Base-by-base conservation (phyloP, 2,113 vertebrate genomes). In the Muscicapa adusta region DNA sequence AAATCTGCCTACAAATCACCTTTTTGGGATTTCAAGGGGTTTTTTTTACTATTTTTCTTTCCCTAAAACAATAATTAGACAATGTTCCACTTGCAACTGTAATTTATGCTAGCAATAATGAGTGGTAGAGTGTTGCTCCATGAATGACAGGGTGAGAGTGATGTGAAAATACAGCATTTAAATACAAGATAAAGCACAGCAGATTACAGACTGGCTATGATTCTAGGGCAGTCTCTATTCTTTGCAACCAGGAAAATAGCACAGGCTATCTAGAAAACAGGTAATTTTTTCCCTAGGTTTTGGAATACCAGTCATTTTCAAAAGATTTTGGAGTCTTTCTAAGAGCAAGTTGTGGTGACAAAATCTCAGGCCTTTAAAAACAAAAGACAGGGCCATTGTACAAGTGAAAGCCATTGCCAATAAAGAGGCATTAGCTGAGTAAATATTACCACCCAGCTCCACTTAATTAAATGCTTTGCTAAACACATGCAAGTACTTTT, bases 161-260 rank as follows among this genome's bases (percentile, higher is more conserved):
- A 73, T 93, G 60, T 68, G 81, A 94, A 95, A 92, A 80, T 80
- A 66, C 3, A 38, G 48, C 29, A 89, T 92, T 93, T 95, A 96
- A 96, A 94, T 75, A 67, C 57, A 61, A 93, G 40, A 54, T 73
- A 56, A 93, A 96, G 54, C 48, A 56, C 51, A 94, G 63, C 54
- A 75, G 67, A 91, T 93, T 91, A 58, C 9, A 82, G 56, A 29
- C 24, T 53, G 58, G 12, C 54, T 85, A 3, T 67, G 85, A 91
- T 88, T 90, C 81, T 74, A 33, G n/a, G 71, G 34, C 36, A 84
- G 26, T 47, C 47, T 68, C 18, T 78, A 43, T 76, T 57, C 79
- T 90, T 77, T 75, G n/a, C 19, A 72, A 61, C 5, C 24, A 84
- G 53, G 63, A 88, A 86, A 90, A 84, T 19, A 77, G 56, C 31